Percentiles rank a stretch among this genome's conserved stretches.
Evolutionary conservation across 2,113 vertebrate genomes (phyloP).

Genomic region (Pelecanoides urinatrix): DNA sequence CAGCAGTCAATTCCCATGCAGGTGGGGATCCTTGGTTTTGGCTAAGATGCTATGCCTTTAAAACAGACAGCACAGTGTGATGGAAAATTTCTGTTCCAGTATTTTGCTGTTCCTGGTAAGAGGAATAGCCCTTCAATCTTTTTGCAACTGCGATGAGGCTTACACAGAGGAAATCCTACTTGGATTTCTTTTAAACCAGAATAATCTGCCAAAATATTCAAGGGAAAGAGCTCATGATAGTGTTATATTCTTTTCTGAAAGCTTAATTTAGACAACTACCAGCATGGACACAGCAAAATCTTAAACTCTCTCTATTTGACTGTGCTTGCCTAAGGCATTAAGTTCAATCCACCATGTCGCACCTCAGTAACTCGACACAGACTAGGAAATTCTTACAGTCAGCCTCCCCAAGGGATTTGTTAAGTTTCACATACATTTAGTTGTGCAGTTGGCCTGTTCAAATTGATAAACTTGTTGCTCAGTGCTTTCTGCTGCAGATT

Average conservation of each 20-base stretch:
- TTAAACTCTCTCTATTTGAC: constrained; percentile 85
- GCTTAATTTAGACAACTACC: constrained; percentile 79
- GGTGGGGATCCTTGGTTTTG: not conserved
- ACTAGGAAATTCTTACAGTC: constrained; percentile 84
- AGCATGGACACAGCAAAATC: constrained; percentile 76
- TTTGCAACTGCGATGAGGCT: constrained; percentile 45
- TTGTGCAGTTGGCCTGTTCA: constrained; percentile 84
- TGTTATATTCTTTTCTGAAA: constrained; percentile 73
- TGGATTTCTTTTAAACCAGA: constrained; percentile 71
- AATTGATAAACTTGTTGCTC: constrained; percentile 89
- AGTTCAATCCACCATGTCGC: constrained; percentile 85
- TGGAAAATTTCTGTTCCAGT: not conserved
- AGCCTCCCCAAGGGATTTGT: constrained; percentile 87
- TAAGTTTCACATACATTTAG: constrained; percentile 91
- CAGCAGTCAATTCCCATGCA: not conserved
- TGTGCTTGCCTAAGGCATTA: constrained; percentile 87
- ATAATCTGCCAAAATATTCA: constrained; percentile 72
- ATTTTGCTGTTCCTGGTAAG: constrained; percentile 23
- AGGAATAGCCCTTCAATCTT: constrained; percentile 53
- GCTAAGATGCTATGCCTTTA: not conserved
- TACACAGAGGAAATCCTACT: constrained; percentile 63
- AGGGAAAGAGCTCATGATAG: constrained; percentile 65
- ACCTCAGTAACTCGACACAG: constrained; percentile 86
- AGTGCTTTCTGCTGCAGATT: constrained; percentile 69
- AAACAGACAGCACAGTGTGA: constrained; percentile 2